Base-by-base conservation (phyloP, 2,888 invertebrate genomes). In the Lapara coniferarum region DNA sequence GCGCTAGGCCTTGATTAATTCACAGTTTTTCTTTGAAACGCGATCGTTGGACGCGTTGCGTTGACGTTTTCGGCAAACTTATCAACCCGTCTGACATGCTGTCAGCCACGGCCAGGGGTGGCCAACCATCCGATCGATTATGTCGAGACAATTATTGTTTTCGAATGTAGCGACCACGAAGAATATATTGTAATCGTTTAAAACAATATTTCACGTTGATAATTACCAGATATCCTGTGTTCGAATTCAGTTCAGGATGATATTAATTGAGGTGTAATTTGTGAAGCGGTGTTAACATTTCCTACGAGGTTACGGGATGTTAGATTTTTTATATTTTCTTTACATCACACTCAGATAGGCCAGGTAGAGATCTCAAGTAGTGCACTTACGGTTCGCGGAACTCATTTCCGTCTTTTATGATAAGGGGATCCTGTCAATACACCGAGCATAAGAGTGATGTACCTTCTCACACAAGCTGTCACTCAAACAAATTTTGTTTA, bases 21-120 rank as follows among this genome's bases (percentile, higher is more conserved):
- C 90, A 90, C 86, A 87, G 89, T 89, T 91, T 92, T 92, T 92
- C 87, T 87, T 87, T 89, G 88, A 86, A 90, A 87, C 85, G 84
- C 85, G 85, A 86, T 85, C 87, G 82, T 77, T 79, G 81, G 83
- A 81, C 83, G 85, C 83, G 81, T 83, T 81, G 83, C 78, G 80
- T 84, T 85, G 87, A 88, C 87, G 83, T 87, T 90, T 91, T 89
- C 80, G 85, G 85, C 81, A 82, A 87, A 88, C 83, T 85, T 86
- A 85, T 87, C 85, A 85, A 86, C 85, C 81, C 82, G 85, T 82
- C 84, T 79, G 79, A 81, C 83, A 69, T 79, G 80, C 81, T 78
- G 75, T 73, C 73, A 74, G 71, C 71, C 72, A 77, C 78, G 80
- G 80, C 71, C 73, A 77, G 78, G 81, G 80, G 79, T 74, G 73